Base-by-base conservation (phyloP, 1,140 invertebrate species). In the Trichomalopsis sarcophagae region DNA sequence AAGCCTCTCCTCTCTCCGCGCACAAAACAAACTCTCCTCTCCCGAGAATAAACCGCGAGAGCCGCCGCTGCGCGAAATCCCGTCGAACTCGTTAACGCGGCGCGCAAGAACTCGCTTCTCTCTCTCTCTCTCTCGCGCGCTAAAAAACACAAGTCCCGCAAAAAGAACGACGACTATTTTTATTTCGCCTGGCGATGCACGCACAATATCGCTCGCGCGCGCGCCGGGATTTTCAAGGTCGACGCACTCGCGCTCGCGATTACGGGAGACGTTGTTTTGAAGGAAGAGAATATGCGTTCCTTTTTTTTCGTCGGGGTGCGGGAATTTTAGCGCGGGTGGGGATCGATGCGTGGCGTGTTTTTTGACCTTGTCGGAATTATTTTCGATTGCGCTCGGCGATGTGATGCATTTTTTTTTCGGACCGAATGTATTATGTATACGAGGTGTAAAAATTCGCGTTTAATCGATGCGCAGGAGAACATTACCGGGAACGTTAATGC, bases 181-280 rank as follows among this genome's bases (percentile, higher is more conserved):
- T 47, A 50, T 83, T 75, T 23, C 75, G 69, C 30, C 21, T 21
- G 33, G 7, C 10, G 40, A 44, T 30, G 73, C 73, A 75, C 36
- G 36, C 73, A 71, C 69, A 75, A 75, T 71, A 33, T 75, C 73
- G 33, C 33, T 75, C 73, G 33, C 33, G 4, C 73, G 33, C 33
- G 33, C 73, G 36, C 2, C 7, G 81, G 21, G 81, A 74, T 82
- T 74, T 74, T 82, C 73, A 82, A 82, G 81, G 81, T 82, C 81
- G 73, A 82, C 81, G 81, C 81, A 82, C 81, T 75, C 81, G 44
- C 40, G 14, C 30, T 6, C 23, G 80, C 80, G 68, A 82, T 81
- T 81, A 81, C 68, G 68, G 30, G 6, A 50, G 79, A 21, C 2
- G 36, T 14, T n/a, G 68, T 44, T 66, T 44, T 10, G 68, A 40